Evolutionary conservation across 1,140 invertebrate species (phyloP).

Genomic region (Contarinia nasturtii): DNA sequence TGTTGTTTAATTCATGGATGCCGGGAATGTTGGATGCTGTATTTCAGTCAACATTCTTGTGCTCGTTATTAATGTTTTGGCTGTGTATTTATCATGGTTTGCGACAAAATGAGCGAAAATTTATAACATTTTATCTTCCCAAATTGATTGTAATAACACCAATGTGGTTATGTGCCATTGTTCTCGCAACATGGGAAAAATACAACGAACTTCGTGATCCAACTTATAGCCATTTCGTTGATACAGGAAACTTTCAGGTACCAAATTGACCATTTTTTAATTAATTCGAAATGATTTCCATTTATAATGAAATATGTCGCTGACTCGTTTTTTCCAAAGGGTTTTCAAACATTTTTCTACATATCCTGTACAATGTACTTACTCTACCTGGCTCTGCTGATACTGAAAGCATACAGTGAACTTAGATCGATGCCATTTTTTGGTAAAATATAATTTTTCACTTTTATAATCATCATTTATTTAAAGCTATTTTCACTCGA

Average conservation of each 20-base stretch:
- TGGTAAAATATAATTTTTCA: slow-evolving; percentile 32
- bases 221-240: slow-evolving; percentile 78
- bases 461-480: too few species aligned
- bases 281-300: slow-evolving; percentile 2
- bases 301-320: too few species aligned
- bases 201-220: slow-evolving; percentile 79
- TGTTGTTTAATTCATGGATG: slow-evolving; percentile 76
- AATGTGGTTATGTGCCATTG: slow-evolving; percentile 71
- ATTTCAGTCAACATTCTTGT: slow-evolving; percentile 79
- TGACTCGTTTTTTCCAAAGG: slow-evolving; percentile 39
- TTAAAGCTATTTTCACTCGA: too few species aligned
- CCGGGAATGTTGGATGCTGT: slow-evolving; percentile 78
- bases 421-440: slow-evolving; percentile 92
- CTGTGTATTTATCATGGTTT: slow-evolving; percentile 73
- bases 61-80: slow-evolving; percentile 80
- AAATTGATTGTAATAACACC: slow-evolving; percentile 76
- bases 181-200: slow-evolving; percentile 74
- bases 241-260: slow-evolving; percentile 77
- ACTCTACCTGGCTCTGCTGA: slow-evolving; percentile 62
- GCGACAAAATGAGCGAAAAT: slow-evolving; percentile 74
- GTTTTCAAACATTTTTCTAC: slow-evolving; percentile 76
- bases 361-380: slow-evolving; percentile 68
- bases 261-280: slow-evolving; percentile 18
- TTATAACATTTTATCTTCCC: slow-evolving; percentile 75
- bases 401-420: slow-evolving; percentile 82